phyloP scores from a whole-genome alignment of 1,140 invertebrate species.

The Drosophila arizonae region DNA sequence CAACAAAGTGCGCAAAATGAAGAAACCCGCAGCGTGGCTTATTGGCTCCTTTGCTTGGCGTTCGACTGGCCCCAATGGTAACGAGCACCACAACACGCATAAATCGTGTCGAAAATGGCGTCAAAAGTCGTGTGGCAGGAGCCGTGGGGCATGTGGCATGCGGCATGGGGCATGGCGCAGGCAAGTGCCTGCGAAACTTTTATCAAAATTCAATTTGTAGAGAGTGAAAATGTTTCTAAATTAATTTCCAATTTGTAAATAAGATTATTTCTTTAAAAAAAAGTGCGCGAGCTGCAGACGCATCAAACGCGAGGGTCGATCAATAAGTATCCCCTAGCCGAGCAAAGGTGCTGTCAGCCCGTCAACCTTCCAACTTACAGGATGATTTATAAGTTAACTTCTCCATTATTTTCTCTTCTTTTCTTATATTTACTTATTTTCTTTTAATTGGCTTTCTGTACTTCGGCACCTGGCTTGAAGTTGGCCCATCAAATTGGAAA shows the following conservation, averaged over 20 bases:
- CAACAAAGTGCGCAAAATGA: slow-evolving; percentile 22
- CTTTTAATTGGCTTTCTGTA: slow-evolving; percentile 10
- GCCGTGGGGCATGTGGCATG: slow-evolving; percentile 3
- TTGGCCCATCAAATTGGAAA: not conserved
- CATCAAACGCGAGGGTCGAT: slow-evolving; percentile 9
- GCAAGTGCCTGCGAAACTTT: slow-evolving; percentile 51
- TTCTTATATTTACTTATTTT: not conserved
- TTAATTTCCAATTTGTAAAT: slow-evolving; percentile 25
- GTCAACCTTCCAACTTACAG: not conserved
- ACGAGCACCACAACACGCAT: slow-evolving; percentile 19
- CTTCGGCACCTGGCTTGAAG: not conserved
- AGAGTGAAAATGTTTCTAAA: slow-evolving; percentile 62
- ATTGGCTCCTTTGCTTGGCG: slow-evolving; percentile 3
- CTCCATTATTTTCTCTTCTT: too few relatives aligned
- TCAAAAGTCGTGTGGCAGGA: slow-evolving; percentile 45
- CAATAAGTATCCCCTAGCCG: not conserved
- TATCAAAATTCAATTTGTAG: slow-evolving; percentile 67
- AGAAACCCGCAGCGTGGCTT: slow-evolving; percentile 19
- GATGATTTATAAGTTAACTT: slow-evolving; percentile 1
- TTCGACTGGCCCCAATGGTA: slow-evolving; percentile 7
- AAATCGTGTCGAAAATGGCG: slow-evolving; percentile 51
- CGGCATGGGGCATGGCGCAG: not conserved
- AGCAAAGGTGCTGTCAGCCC: not conserved
- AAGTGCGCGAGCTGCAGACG: not conserved
- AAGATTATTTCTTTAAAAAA: slow-evolving; percentile 11